These are phyloP conservation scores for Aethes cnicana DNA, from an alignment of 2,888 invertebrate genomes.

Conservation along the genomic window DNA sequence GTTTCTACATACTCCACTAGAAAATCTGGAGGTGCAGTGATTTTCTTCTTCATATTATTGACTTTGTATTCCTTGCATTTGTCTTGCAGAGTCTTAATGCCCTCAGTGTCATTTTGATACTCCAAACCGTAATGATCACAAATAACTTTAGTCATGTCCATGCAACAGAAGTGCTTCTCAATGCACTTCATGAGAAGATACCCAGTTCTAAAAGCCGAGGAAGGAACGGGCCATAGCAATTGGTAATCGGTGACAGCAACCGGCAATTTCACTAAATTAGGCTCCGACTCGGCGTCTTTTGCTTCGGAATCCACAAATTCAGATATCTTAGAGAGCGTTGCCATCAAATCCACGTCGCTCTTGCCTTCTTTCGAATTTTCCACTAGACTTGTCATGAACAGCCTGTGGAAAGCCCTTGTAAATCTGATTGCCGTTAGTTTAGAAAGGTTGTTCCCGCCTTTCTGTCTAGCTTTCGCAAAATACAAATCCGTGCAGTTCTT, in stretches of 20 bases:
- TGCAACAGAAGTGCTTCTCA: constrained; percentile 8
- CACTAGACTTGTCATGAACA: constrained; percentile 2
- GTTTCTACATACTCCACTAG: constrained; percentile 3
- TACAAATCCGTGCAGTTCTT: constrained; percentile 8
- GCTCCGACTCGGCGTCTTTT: background rate
- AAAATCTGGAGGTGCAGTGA: background rate
- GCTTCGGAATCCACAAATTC: background rate
- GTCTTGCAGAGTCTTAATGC: too few species aligned
- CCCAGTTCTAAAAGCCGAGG: constrained; percentile 3
- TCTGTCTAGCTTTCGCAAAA: background rate
- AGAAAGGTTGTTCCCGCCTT: background rate
- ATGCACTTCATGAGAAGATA: constrained; percentile 13
- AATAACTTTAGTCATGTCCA: background rate
- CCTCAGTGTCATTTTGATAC: too few species aligned
- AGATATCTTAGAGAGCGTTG: constrained; percentile 5
- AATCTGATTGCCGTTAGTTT: constrained; percentile 12
- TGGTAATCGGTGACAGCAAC: background rate
- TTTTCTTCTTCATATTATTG: background rate
- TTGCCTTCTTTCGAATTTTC: background rate
- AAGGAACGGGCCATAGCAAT: constrained; percentile 6
- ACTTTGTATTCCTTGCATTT: constrained; percentile 3
- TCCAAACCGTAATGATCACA: background rate
- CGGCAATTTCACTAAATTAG: background rate
- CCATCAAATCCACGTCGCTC: constrained; percentile 5
- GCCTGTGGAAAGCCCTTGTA: constrained; percentile 10